phyloP scores from a whole-genome alignment of 2,888 invertebrate species.

The Eremobia ochroleuca region DNA sequence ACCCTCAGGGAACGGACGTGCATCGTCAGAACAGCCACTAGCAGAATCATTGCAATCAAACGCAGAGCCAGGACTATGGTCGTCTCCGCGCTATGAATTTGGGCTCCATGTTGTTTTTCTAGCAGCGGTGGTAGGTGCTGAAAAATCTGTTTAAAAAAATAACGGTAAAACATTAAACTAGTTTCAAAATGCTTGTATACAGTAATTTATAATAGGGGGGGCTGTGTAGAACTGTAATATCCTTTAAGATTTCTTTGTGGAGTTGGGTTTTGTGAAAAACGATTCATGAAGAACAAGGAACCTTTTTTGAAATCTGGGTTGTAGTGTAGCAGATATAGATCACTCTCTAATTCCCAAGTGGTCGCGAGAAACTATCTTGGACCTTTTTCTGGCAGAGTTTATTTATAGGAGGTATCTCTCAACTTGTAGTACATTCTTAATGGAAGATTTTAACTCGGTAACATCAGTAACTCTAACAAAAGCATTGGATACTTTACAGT shows the following conservation, averaged over 20 bases:
- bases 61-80: conserved; percentile 67
- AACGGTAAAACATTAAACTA: not conserved
- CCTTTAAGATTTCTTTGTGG: not conserved
- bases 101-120: not conserved
- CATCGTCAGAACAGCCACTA: conserved; percentile 74
- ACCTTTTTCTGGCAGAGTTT: not conserved
- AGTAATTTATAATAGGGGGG: not conserved
- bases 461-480: not conserved
- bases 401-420: not conserved
- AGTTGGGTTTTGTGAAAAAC: not conserved
- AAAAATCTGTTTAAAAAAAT: not conserved
- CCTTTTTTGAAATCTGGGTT: not conserved
- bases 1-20: conserved; percentile 79
- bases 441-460: not conserved
- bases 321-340: not conserved
- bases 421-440: not conserved
- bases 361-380: not conserved
- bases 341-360: not conserved
- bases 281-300: not conserved
- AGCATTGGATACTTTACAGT: not conserved
- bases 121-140: too few relatives aligned
- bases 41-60: conserved; percentile 67
- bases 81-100: not conserved
- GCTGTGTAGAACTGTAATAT: not conserved
- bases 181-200: not conserved